A percentile compares a stretch with the other conserved stretches of the same genome.
Conservation (phyloP, 2,113 vertebrate species). For the Ahaetulla prasina region DNA sequence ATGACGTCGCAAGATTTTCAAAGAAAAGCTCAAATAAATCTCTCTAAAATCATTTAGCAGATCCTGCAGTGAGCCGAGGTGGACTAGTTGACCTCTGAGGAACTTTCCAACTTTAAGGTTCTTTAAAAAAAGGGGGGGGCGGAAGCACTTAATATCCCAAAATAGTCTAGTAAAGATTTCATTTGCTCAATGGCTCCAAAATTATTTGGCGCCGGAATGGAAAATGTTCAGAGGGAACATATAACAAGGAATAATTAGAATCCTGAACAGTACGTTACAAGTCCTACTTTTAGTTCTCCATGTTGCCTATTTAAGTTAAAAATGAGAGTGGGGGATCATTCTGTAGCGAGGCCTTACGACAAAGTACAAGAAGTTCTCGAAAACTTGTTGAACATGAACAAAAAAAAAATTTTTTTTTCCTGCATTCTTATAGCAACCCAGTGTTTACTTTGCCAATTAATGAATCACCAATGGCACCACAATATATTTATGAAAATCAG, state of each 20-base stretch:
- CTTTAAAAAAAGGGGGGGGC: neutral
- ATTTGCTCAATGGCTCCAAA: neutral
- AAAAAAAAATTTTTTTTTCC: conserved; percentile 14
- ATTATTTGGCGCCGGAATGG: neutral
- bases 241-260: neutral
- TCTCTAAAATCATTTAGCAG: neutral
- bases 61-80: neutral
- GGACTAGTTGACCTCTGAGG: neutral
- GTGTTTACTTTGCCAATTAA: conserved; percentile 58
- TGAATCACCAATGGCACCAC: conserved; percentile 45
- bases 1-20: neutral
- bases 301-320: neutral
- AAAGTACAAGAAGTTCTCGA: conserved; percentile 62
- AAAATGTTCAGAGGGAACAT: neutral
- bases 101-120: neutral
- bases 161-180: neutral
- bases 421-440: conserved; percentile 47
- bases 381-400: conserved; percentile 39
- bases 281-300: neutral
- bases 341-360: conserved; percentile 40
- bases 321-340: neutral
- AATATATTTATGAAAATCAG: conserved; percentile 26
- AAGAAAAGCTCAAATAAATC: neutral
- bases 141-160: neutral
- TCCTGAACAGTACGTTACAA: neutral